Evolutionary conservation across 2,888 invertebrate genomes (phyloP).

Genomic region (Andrena marginata): DNA sequence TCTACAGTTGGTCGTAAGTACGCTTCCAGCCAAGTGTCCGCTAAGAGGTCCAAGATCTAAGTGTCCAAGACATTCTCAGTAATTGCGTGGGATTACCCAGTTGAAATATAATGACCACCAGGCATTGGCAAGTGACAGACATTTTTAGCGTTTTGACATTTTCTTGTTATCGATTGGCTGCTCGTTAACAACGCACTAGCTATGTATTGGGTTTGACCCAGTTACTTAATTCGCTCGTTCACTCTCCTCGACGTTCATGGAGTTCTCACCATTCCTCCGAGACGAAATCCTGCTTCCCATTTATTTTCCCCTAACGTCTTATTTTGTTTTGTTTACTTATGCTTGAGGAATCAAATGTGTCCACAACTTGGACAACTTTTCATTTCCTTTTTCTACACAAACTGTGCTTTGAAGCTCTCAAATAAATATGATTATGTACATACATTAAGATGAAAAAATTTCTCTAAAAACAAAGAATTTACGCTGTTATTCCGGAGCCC

Average conservation of each 20-base stretch:
- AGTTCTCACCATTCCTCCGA: conserved; percentile 2
- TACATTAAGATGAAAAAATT: no score
- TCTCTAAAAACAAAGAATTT: no score
- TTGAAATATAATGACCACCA: conserved; percentile 38
- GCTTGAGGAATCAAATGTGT: background rate
- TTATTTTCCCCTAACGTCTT: background rate
- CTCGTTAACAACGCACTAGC: conserved; percentile 66
- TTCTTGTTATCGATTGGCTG: conserved; percentile 66
- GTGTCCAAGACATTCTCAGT: background rate
- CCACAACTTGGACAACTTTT: background rate
- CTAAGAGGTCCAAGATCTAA: background rate
- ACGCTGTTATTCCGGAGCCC: no score
- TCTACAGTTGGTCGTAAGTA: background rate
- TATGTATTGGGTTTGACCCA: conserved; percentile 52
- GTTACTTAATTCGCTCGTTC: conserved; percentile 64
- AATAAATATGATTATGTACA: no score
- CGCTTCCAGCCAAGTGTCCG: background rate
- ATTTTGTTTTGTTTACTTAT: background rate
- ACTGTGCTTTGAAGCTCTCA: no score
- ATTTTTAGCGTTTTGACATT: conserved; percentile 64
- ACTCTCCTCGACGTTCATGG: conserved; percentile 19
- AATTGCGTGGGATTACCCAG: conserved; percentile 49
- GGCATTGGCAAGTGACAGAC: conserved; percentile 49
- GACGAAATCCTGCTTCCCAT: conserved; percentile 8
- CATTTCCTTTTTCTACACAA: background rate